A percentile compares a stretch with the other conserved stretches of the same genome.
phyloP scores from a whole-genome alignment of 2,888 invertebrate genomes.

The Fragum sueziense region DNA sequence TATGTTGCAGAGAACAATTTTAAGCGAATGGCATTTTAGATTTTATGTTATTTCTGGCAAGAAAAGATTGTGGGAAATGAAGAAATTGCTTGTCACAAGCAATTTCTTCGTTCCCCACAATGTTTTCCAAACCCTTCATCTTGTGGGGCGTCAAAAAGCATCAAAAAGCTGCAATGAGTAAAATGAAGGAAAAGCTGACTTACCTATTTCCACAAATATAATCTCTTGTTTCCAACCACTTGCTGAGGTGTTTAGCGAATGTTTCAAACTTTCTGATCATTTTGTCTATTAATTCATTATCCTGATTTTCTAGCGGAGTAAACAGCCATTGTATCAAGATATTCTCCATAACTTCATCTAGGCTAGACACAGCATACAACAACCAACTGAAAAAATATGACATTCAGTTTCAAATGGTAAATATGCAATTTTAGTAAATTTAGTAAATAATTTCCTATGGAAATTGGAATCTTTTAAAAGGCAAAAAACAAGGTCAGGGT shows the following conservation, averaged over 20 bases:
- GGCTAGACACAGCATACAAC: conserved; percentile 64
- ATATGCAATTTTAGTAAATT: too few species aligned
- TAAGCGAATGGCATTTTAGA: too few species aligned
- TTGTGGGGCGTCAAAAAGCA: too few species aligned
- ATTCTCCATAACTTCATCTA: conserved; percentile 69
- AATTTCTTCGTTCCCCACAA: background rate
- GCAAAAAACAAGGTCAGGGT: too few species aligned
- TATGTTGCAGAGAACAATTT: too few species aligned
- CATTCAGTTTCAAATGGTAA: too few species aligned
- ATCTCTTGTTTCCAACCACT: conserved; percentile 50
- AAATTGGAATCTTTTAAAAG: too few species aligned
- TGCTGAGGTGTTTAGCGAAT: conserved; percentile 62
- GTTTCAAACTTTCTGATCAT: conserved; percentile 63
- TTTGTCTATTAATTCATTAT: conserved; percentile 61
- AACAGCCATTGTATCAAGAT: conserved; percentile 66
- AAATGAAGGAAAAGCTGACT: background rate
- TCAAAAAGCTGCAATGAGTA: background rate
- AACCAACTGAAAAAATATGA: conserved; percentile 63
- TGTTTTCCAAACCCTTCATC: too few species aligned
- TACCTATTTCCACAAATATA: conserved; percentile 72
- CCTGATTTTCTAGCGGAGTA: conserved; percentile 55
- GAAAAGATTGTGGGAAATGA: background rate
- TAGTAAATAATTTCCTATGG: too few species aligned
- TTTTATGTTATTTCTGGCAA: too few species aligned
- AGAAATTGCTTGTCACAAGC: background rate